These are phyloP conservation scores for Otocyon megalotis DNA, from an alignment of 2,113 vertebrate species.

Conservation along the genomic window DNA sequence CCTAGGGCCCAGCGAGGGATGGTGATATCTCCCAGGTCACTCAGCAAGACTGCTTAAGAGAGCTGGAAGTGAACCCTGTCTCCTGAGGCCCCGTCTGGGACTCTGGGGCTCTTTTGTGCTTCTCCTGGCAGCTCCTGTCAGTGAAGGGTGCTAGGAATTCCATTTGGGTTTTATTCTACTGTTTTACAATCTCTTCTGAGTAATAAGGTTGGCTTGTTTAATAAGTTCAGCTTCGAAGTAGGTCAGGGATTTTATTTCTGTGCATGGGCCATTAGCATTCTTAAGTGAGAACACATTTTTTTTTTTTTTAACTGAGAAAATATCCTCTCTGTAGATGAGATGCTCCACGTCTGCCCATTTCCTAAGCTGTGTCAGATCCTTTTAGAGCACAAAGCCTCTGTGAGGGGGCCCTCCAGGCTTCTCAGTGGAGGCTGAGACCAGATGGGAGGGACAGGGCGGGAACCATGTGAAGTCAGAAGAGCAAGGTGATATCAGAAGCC, in stretches of 20 bases:
- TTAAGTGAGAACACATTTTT: conserved; percentile 81
- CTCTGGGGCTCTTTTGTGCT: background rate
- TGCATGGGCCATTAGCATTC: conserved; percentile 83
- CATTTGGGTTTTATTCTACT: conserved; percentile 55
- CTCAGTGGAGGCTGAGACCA: background rate
- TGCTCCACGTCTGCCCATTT: background rate
- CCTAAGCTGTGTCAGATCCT: conserved; percentile 28
- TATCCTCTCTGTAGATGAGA: conserved; percentile 47
- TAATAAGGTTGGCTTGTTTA: conserved; percentile 81
- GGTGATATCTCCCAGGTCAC: background rate
- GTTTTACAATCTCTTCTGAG: conserved; percentile 76
- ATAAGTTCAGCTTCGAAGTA: conserved; percentile 83
- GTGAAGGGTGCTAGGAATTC: background rate
- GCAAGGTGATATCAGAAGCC: background rate
- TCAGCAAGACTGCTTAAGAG: background rate
- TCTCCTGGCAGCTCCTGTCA: conserved; percentile 29
- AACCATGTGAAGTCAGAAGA: background rate
- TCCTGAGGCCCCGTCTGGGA: background rate
- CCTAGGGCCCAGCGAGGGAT: background rate
- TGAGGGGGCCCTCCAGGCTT: background rate
- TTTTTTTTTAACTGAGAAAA: conserved; percentile 78
- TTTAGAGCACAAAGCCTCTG: background rate
- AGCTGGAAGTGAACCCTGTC: fast-evolving
- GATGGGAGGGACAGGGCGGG: background rate
- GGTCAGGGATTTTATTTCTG: conserved; percentile 84